Evolutionary conservation across 1,140 invertebrate species (phyloP).

Genomic region (Apis florea): DNA sequence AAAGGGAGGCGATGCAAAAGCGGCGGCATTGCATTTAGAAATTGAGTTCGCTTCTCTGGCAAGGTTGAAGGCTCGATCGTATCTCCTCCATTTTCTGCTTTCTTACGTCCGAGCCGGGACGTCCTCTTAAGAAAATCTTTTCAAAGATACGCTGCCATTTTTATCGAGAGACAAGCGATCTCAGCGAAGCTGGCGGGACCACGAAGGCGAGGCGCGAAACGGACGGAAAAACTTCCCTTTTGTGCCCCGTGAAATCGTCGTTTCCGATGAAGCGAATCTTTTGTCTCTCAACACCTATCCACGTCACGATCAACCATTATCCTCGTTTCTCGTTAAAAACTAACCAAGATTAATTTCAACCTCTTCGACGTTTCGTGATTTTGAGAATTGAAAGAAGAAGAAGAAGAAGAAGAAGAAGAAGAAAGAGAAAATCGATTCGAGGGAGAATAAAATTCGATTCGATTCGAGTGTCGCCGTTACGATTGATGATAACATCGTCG

Average conservation of each 20-base stretch:
- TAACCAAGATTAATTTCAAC: too few species aligned
- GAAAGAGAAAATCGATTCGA: background rate
- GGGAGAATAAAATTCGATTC: constrained; percentile 37
- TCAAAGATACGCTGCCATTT: constrained; percentile 9
- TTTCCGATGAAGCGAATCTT: background rate
- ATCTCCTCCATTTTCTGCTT: constrained; percentile 3
- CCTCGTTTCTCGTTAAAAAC: background rate
- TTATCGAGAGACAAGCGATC: constrained; percentile 32
- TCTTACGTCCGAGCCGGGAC: background rate
- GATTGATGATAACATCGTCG: constrained; percentile 21
- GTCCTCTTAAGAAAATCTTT: constrained; percentile 28
- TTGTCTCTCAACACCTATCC: constrained; percentile 8
- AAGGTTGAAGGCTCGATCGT: background rate
- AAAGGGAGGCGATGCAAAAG: background rate
- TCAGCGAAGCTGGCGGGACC: constrained; percentile 8
- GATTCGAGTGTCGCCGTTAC: constrained; percentile 20
- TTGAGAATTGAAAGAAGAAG: too few species aligned
- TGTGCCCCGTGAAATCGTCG: background rate
- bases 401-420: too few species aligned
- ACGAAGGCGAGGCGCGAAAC: background rate
- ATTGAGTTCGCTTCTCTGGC: constrained; percentile 7
- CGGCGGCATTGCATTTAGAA: constrained; percentile 20
- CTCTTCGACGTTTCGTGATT: too few species aligned
- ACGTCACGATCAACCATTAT: background rate
- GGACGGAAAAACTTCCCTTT: background rate